These are phyloP conservation scores for Phalacrocorax carbo DNA, from an alignment of 2,113 vertebrate genomes.

Conservation along the genomic window DNA sequence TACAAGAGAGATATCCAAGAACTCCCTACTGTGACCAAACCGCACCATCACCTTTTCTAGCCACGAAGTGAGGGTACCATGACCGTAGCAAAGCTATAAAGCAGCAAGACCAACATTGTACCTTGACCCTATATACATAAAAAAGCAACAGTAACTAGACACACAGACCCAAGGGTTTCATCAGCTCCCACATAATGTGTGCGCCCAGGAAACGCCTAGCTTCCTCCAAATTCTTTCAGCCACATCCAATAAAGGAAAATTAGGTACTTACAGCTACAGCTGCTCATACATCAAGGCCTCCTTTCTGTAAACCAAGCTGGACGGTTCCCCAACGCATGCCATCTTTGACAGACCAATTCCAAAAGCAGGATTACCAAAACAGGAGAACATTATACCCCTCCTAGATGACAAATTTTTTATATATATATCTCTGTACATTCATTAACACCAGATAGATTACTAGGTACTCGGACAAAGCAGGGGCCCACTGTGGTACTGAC, in stretches of 20 bases:
- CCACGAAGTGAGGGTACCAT: neutral
- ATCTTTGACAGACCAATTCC: neutral
- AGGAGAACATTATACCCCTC: accelerated
- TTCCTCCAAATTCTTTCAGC: neutral
- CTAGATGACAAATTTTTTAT: neutral
- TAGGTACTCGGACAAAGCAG: neutral
- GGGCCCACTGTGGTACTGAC: neutral
- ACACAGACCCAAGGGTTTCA: neutral
- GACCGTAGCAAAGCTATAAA: accelerated
- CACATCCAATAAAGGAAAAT: neutral
- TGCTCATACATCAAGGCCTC: neutral
- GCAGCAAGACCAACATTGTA: neutral
- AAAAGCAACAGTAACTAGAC: neutral
- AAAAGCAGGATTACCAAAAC: neutral
- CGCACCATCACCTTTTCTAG: neutral
- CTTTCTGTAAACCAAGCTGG: neutral
- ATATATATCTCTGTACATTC: neutral
- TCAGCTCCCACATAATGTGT: too few relatives aligned
- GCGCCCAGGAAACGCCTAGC: neutral
- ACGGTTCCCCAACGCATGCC: neutral
- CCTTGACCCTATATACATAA: neutral
- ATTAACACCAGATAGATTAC: neutral
- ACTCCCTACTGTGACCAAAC: neutral
- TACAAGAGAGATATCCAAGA: neutral
- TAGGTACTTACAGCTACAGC: neutral